A percentile compares a stretch with the other conserved stretches of the same genome.
Evolutionary conservation across 2,113 vertebrate genomes (phyloP).

Genomic region (Eonycteris spelaea): DNA sequence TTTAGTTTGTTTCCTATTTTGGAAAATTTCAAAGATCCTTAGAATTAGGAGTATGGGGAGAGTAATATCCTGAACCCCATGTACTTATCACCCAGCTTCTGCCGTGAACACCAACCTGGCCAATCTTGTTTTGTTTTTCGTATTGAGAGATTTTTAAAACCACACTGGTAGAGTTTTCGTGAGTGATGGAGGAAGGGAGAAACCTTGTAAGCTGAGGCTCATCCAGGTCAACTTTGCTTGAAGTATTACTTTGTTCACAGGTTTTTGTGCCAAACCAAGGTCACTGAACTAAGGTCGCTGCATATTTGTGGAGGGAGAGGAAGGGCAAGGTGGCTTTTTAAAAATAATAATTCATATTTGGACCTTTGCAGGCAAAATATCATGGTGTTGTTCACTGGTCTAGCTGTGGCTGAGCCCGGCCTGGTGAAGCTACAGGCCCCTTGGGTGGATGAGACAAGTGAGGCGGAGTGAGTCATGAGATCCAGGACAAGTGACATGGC

Average conservation of each 20-base stretch:
- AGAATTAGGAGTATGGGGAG: not conserved
- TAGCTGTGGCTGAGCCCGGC: rapidly evolving
- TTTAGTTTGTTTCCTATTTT: not conserved
- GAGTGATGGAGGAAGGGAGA: not conserved
- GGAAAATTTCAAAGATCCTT: not conserved
- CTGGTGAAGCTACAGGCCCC: not conserved
- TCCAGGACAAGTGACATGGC: not conserved
- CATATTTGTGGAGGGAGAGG: not conserved
- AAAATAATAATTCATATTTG: not conserved
- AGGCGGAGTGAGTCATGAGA: too few species aligned
- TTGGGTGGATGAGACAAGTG: too few species aligned
- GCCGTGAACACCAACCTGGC: rapidly evolving
- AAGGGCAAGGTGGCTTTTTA: too few species aligned
- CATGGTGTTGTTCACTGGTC: too few species aligned
- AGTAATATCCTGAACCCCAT: too few species aligned
- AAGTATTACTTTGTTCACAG: not conserved
- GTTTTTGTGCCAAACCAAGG: not conserved
- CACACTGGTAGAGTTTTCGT: not conserved
- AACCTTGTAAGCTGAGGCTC: not conserved
- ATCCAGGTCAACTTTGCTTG: not conserved
- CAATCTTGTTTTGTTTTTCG: not conserved
- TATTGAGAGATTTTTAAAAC: not conserved
- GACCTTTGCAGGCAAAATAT: not conserved
- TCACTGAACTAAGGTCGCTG: not conserved
- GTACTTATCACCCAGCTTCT: not conserved